A percentile compares a stretch with the other conserved stretches of the same genome.
These are phyloP conservation scores for Ceratina australensis DNA, from an alignment of 1,140 invertebrate species.

Conservation along the genomic window DNA sequence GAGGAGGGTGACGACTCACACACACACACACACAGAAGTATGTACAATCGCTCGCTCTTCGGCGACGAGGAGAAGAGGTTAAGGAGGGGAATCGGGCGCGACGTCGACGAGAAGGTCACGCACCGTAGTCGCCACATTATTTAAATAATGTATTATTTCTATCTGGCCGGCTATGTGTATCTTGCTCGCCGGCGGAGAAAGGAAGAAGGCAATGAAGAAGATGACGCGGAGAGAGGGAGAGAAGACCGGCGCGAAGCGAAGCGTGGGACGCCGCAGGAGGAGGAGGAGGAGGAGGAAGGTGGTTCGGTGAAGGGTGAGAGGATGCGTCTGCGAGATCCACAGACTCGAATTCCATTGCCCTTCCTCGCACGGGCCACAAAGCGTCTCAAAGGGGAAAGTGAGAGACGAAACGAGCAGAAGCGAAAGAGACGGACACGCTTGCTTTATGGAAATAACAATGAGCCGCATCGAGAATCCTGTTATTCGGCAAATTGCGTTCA, in stretches of 20 bases:
- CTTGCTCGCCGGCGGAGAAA: conserved; percentile 30
- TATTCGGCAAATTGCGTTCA: conserved; percentile 45
- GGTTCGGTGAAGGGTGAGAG: conserved; percentile 45
- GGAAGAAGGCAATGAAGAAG: conserved; percentile 28
- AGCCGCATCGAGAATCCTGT: conserved; percentile 29
- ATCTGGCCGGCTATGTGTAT: conserved; percentile 56
- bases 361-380: conserved; percentile 51
- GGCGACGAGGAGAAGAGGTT: conserved; percentile 51
- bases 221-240: conserved; percentile 21
- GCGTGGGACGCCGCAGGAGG: conserved; percentile 40
- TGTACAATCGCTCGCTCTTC: neutral
- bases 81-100: conserved; percentile 61
- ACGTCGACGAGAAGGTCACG: conserved; percentile 72
- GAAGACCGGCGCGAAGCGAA: conserved; percentile 15
- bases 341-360: conserved; percentile 64
- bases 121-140: conserved; percentile 70
- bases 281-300: too few relatives aligned
- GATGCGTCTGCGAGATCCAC: conserved; percentile 61
- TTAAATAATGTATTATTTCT: conserved; percentile 73
- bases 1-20: conserved; percentile 54
- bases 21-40: neutral
- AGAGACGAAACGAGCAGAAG: conserved; percentile 61
- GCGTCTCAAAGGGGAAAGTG: conserved; percentile 46
- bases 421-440: conserved; percentile 51
- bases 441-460: conserved; percentile 57